phyloP scores from a whole-genome alignment of 2,113 vertebrate species.

The Fulica atra region DNA sequence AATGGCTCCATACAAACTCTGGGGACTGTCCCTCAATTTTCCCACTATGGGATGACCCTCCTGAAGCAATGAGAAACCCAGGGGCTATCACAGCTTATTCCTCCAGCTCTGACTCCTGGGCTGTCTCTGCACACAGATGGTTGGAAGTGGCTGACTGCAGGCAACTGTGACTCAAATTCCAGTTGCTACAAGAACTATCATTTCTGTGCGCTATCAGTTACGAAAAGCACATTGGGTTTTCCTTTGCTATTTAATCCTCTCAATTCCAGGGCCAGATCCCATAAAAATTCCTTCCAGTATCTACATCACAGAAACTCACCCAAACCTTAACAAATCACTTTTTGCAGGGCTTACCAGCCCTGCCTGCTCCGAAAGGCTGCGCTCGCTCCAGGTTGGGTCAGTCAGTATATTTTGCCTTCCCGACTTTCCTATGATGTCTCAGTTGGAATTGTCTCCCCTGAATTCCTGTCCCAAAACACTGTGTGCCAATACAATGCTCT shows the following conservation, averaged over 20 bases:
- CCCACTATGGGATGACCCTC: not conserved
- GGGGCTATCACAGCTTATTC: not conserved
- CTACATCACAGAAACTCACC: conserved; percentile 63
- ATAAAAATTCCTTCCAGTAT: conserved; percentile 74
- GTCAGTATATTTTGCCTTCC: not conserved
- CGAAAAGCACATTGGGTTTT: conserved; percentile 27
- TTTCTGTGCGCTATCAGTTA: conserved; percentile 41
- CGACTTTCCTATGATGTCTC: not conserved
- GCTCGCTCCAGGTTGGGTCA: not conserved
- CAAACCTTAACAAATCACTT: conserved; percentile 63
- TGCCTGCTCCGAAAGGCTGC: conserved; percentile 4
- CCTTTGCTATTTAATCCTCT: conserved; percentile 53
- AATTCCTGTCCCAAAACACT: not conserved
- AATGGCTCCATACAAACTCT: not conserved
- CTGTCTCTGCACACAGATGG: not conserved
- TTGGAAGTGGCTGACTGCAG: not conserved
- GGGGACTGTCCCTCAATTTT: not conserved
- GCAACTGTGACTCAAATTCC: conserved; percentile 28
- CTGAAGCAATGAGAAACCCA: not conserved
- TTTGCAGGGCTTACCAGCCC: conserved; percentile 50
- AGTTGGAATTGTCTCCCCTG: not conserved
- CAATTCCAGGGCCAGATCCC: conserved; percentile 51
- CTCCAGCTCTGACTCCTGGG: not conserved
- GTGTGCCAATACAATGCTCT: too few species aligned
- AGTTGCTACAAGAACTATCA: conserved; percentile 29